These are phyloP conservation scores for Danio rerio DNA, from an alignment of 2,113 vertebrate species.

Conservation along the genomic window GRCz12tu NC_133190.1:34665001-34665500, in stretches of 20 bases:
- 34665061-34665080: not conserved
- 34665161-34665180: not conserved
- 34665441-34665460: not conserved
- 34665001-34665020: not conserved
- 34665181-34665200: not conserved
- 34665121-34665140: not conserved
- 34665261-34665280: not conserved
- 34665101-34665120: not conserved
- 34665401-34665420: slow-evolving; percentile 16
- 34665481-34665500: not conserved
- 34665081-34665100: not conserved
- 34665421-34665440: not conserved
- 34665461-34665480: slow-evolving; percentile 2
- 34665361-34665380: not conserved
- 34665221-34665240: not conserved
- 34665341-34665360: not conserved
- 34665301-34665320: not conserved
- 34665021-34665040: not conserved
- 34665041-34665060: not conserved
- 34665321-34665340: not conserved
- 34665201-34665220: not conserved
- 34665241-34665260: not conserved
- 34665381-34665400: not conserved
- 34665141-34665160: not conserved
- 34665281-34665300: not conserved